phyloP scores from a whole-genome alignment of 2,888 invertebrate species.

The Drosophila infuscata region DNA sequence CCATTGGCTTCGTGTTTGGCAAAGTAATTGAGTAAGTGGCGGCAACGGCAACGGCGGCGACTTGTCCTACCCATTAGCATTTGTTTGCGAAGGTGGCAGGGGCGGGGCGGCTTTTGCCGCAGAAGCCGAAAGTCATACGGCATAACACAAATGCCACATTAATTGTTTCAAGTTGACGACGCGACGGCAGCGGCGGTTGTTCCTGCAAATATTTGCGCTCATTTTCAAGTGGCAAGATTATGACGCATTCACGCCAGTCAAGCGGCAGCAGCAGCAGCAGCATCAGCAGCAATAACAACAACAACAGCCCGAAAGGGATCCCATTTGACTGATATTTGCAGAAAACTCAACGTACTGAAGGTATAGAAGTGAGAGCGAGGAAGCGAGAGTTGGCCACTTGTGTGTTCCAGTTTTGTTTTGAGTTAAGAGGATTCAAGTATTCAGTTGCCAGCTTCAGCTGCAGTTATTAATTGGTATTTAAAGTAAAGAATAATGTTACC shows the following conservation, averaged over 20 bases:
- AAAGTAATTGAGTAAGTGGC: constrained; percentile 81
- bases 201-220: constrained; percentile 71
- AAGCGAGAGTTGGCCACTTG: constrained; percentile 59
- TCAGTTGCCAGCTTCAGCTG: constrained; percentile 66
- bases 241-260: constrained; percentile 80
- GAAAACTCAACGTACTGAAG: constrained; percentile 39
- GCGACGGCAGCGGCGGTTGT: constrained; percentile 44
- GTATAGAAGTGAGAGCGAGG: not conserved
- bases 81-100: constrained; percentile 77
- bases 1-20: constrained; percentile 68
- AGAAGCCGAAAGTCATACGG: constrained; percentile 80
- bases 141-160: constrained; percentile 82
- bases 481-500: constrained; percentile 79
- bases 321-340: constrained; percentile 64
- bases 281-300: constrained; percentile 2
- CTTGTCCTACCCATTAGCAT: constrained; percentile 82
- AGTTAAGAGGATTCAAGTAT: constrained; percentile 27
- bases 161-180: constrained; percentile 78
- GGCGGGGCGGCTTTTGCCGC: constrained; percentile 49
- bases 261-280: constrained; percentile 29
- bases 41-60: constrained; percentile 56
- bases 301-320: constrained; percentile 10
- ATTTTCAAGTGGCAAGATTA: constrained; percentile 81
- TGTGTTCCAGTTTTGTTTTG: constrained; percentile 71
- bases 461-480: constrained; percentile 81